Percentiles rank a stretch among this genome's conserved stretches.
These are phyloP conservation scores for Chloroceryle inda DNA, from an alignment of 2,797 vertebrate genomes.

Conservation along the genomic window DNA sequence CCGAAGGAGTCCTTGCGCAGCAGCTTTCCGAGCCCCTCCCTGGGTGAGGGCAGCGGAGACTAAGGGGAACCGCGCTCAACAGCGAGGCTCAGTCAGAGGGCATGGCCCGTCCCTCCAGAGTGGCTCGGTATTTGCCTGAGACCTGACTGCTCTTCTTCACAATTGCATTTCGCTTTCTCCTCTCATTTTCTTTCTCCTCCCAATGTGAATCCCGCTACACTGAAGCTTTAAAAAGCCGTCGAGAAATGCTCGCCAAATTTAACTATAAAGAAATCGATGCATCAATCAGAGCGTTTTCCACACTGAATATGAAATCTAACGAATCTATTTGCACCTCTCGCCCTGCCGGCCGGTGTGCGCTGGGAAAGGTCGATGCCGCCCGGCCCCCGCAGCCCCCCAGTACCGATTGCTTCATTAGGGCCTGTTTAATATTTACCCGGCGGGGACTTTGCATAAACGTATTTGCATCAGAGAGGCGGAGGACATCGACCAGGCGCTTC, in stretches of 20 bases:
- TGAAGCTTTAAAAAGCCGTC: not conserved
- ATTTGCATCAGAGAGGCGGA: not conserved
- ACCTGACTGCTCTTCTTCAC: not conserved
- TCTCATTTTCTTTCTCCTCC: not conserved
- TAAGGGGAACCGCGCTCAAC: not conserved
- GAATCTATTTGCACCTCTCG: not conserved
- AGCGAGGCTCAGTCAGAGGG: not conserved
- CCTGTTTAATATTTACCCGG: slow-evolving; percentile 42
- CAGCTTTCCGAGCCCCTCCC: not conserved
- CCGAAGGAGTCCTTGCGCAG: not conserved
- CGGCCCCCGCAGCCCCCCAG: not conserved
- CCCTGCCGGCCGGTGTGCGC: not conserved
- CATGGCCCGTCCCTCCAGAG: not conserved
- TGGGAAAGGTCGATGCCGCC: not conserved
- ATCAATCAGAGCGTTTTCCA: slow-evolving; percentile 56
- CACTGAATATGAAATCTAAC: slow-evolving; percentile 49
- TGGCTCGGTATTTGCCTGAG: not conserved
- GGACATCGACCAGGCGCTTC: slow-evolving; percentile 19
- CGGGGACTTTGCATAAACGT: slow-evolving; percentile 37
- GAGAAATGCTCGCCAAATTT: slow-evolving; percentile 66
- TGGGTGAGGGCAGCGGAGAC: not conserved
- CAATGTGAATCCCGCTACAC: not conserved
- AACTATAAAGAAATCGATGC: slow-evolving; percentile 72
- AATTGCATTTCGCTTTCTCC: not conserved
- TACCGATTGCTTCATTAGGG: slow-evolving; percentile 66